These are phyloP conservation scores for Chaetops frenatus DNA, from an alignment of 2,113 vertebrate genomes.

Conservation along the genomic window DNA sequence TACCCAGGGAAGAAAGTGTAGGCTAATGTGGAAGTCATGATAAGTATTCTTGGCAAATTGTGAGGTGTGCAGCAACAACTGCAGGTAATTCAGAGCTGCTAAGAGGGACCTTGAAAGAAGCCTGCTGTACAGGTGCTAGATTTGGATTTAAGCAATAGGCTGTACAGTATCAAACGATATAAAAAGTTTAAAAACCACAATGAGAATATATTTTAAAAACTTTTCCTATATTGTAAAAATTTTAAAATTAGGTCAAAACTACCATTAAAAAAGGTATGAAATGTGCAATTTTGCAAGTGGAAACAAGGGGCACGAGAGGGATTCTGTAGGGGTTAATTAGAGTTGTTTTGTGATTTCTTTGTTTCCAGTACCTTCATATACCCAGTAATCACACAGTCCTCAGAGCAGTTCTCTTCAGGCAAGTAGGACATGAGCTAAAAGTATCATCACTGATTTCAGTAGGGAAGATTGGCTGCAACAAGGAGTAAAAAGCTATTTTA, in stretches of 20 bases:
- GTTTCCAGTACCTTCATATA: not conserved
- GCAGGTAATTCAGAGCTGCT: not conserved
- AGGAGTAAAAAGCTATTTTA: slow-evolving; percentile 33
- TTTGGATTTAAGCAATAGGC: slow-evolving; percentile 41
- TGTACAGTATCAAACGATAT: slow-evolving; percentile 66
- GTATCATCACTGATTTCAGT: not conserved
- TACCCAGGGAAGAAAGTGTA: not conserved
- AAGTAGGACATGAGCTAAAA: slow-evolving; percentile 1
- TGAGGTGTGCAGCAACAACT: not conserved
- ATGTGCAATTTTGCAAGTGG: slow-evolving; percentile 30
- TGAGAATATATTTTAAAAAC: slow-evolving; percentile 29
- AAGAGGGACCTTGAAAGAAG: slow-evolving; percentile 4
- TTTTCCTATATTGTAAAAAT: slow-evolving; percentile 45
- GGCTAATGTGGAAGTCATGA: not conserved
- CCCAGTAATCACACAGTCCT: not conserved
- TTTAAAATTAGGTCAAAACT: slow-evolving; percentile 41
- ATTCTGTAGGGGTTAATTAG: not conserved
- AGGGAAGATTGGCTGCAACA: not conserved
- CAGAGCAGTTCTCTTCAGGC: not conserved
- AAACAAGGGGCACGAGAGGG: slow-evolving; percentile 31
- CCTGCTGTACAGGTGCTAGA: not conserved
- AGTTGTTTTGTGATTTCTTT: slow-evolving; percentile 29
- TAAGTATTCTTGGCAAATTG: not conserved
- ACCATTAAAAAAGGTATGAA: slow-evolving; percentile 52
- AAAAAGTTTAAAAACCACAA: slow-evolving; percentile 70